phyloP scores from a whole-genome alignment of 2,797 vertebrate genomes.

The Loriculus beryllinus region DNA sequence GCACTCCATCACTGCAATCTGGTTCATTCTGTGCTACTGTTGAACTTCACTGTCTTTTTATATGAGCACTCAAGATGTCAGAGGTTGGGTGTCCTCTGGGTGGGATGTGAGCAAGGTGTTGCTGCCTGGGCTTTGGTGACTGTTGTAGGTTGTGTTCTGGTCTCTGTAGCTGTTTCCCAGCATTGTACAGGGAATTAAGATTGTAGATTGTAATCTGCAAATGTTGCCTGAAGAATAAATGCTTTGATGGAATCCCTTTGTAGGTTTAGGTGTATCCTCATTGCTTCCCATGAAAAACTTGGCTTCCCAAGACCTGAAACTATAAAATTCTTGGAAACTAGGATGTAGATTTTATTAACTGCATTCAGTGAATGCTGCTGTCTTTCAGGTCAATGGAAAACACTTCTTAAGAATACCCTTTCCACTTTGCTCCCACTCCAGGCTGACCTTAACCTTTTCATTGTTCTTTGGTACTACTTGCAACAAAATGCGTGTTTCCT shows the following conservation, averaged over 20 bases:
- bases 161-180: neutral
- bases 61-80: neutral
- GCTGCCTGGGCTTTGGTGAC: neutral
- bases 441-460: rapidly evolving
- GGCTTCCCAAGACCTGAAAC: neutral
- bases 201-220: neutral
- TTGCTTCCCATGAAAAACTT: neutral
- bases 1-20: neutral
- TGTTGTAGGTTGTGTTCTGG: neutral
- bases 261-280: neutral
- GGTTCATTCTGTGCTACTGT: neutral
- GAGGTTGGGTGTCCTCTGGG: neutral
- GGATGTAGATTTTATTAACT: neutral
- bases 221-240: neutral
- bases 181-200: neutral
- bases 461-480: neutral
- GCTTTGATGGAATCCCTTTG: neutral
- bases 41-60: neutral
- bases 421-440: neutral
- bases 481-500: neutral
- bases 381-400: neutral
- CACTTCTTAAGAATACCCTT: neutral
- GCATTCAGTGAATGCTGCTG: neutral
- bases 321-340: neutral
- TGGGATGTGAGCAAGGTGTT: neutral